Evolutionary conservation across 2,888 invertebrate genomes (phyloP).

Genomic region (Rhorus exstirpatorius): DNA sequence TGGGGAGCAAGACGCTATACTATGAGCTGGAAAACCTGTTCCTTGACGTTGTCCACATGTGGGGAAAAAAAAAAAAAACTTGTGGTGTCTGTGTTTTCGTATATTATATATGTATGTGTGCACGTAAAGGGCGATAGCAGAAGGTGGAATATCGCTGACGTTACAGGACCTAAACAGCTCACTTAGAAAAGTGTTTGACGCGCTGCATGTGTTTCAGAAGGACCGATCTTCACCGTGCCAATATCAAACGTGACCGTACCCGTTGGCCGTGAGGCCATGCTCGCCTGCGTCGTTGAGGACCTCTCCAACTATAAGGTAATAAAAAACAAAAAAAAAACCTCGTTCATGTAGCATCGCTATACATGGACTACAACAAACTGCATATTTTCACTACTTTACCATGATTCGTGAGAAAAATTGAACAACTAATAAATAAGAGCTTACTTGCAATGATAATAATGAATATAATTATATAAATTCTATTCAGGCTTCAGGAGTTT

Average conservation of each 20-base stretch:
- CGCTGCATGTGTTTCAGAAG: conserved; percentile 88
- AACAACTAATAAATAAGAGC: background rate
- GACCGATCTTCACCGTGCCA: conserved; percentile 93
- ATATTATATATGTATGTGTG: conserved; percentile 7
- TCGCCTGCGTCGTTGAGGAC: conserved; percentile 95
- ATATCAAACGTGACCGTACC: conserved; percentile 94
- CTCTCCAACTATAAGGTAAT: conserved; percentile 93
- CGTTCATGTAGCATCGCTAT: too few species aligned
- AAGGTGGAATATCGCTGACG: conserved; percentile 16
- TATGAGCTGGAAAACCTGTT: conserved; percentile 2
- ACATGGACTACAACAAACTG: too few species aligned
- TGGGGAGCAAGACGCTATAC: too few species aligned
- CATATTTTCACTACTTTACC: conserved; percentile 2
- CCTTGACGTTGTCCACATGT: background rate
- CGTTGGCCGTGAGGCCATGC: conserved; percentile 93
- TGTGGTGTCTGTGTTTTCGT: background rate
- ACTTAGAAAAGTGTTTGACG: conserved; percentile 72
- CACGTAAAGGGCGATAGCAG: background rate
- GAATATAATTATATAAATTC: conserved; percentile 14
- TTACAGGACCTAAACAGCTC: conserved; percentile 43
- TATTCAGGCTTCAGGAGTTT: conserved; percentile 3
- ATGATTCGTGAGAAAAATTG: background rate
- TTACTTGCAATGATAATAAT: background rate
- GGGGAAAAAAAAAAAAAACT: conserved; percentile 4
- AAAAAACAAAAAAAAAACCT: conserved; percentile 15